Evolutionary conservation across 2,797 vertebrate species (phyloP).

Genomic region (Artibeus lituratus): DNA sequence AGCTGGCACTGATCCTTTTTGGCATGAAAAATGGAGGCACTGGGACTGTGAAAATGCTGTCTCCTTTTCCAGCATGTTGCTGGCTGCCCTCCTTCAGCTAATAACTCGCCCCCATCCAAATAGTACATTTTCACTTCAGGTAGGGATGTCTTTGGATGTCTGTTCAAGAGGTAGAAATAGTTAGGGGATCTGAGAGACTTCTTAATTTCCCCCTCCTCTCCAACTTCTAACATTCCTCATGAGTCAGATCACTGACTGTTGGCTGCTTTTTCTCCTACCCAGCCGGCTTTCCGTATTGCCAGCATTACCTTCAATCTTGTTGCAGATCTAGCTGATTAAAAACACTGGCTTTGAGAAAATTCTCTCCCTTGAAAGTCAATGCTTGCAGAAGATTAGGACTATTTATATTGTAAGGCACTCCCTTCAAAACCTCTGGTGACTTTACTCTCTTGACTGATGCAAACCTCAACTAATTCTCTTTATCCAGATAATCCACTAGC

Average conservation of each 20-base stretch:
- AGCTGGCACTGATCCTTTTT: constrained; percentile 26
- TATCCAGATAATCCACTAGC: constrained; percentile 70
- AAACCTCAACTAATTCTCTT: constrained; percentile 60
- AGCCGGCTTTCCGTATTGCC: constrained; percentile 34
- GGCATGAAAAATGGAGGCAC: constrained; percentile 41
- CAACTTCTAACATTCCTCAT: background rate
- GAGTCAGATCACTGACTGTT: constrained; percentile 47
- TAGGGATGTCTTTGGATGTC: constrained; percentile 26
- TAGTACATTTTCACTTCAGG: constrained; percentile 54
- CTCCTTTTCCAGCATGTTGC: background rate
- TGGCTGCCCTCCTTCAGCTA: constrained; percentile 31
- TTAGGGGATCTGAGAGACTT: background rate
- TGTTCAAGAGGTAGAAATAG: constrained; percentile 15
- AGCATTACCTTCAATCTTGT: constrained; percentile 69
- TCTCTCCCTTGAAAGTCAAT: constrained; percentile 59
- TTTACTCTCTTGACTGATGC: constrained; percentile 66
- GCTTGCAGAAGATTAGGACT: constrained; percentile 53
- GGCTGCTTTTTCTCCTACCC: background rate
- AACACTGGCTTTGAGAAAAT: constrained; percentile 69
- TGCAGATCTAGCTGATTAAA: constrained; percentile 72
- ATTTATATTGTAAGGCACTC: constrained; percentile 64
- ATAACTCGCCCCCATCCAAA: background rate
- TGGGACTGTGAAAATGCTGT: background rate
- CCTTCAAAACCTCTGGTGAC: constrained; percentile 47
- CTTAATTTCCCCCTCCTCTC: constrained; percentile 5